A percentile compares a stretch with the other conserved stretches of the same genome.
phyloP scores from a whole-genome alignment of 2,888 invertebrate species.

The Kuschelorhynchus macadamiae region DNA sequence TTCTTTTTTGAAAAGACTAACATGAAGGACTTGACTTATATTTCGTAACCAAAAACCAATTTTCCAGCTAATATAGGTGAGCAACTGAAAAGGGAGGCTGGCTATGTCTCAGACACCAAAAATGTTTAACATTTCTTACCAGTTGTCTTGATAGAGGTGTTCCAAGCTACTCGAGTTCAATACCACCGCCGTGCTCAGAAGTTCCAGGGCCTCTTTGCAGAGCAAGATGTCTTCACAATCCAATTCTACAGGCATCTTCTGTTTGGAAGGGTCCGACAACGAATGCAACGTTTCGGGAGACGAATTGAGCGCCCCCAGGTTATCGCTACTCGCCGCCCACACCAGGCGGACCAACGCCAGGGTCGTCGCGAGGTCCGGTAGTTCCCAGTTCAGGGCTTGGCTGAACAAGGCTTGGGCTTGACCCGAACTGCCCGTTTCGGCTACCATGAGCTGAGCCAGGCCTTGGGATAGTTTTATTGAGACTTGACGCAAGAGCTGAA shows the following conservation, averaged over 20 bases:
- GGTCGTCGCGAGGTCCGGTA: conserved; percentile 82
- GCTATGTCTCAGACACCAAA: too few relatives aligned
- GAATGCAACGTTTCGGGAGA: conserved; percentile 76
- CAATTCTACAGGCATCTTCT: conserved; percentile 71
- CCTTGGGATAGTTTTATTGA: conserved; percentile 87
- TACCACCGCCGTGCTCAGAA: conserved; percentile 90
- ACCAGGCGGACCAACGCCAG: conserved; percentile 82
- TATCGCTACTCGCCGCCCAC: conserved; percentile 84
- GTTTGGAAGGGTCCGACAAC: conserved; percentile 75
- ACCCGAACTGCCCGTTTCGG: conserved; percentile 62
- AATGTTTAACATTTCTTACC: too few relatives aligned
- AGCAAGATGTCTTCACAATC: conserved; percentile 65
- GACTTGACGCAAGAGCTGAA: conserved; percentile 78
- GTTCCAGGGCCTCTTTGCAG: conserved; percentile 94
- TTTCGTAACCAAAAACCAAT: too few relatives aligned
- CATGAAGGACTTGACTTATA: too few relatives aligned
- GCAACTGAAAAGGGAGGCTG: too few relatives aligned
- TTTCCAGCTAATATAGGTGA: too few relatives aligned
- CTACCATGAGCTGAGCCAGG: conserved; percentile 76
- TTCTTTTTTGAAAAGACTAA: too few relatives aligned
- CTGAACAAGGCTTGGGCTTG: conserved; percentile 70
- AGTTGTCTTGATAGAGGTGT: conserved; percentile 79
- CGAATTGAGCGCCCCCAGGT: conserved; percentile 73
- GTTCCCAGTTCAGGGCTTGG: conserved; percentile 77
- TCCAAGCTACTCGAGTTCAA: conserved; percentile 91